Base-by-base conservation (phyloP, 2,113 vertebrate genomes). In the Pelusios castaneus region DNA sequence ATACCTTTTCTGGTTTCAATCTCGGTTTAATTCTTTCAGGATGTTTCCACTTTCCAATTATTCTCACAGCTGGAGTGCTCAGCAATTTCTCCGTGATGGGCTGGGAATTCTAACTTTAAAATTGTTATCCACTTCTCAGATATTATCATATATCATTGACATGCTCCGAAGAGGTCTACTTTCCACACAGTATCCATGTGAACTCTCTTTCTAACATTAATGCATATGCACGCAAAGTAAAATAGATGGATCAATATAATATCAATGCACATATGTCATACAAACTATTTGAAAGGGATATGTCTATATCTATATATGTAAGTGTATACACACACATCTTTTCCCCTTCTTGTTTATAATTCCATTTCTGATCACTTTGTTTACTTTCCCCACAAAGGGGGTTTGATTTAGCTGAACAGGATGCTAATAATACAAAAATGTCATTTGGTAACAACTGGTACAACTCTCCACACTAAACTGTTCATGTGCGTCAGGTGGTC, bases 41-140 rank as follows among this genome's bases (percentile, higher is more conserved):
- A 14, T 94, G 90, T 83, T 85, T 83, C 55, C 83, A 90, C 92
- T 96, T 93, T 34, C 24, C 54, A 93, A 25, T 95, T 95, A 93
- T 90, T 75, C 70, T 89, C 88, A 21, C 86, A 49, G 91, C 88
- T 82, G 92, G 90, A 82, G 76, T 70, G 70, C 81, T 77, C 45
- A 6, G 78, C 84, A 38, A 4, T 76, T 82, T 60, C 84, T 12
- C 4, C 31, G 79, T 45, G 60, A 58, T 38, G 83, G 80, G 27
- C 78, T 22, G 89, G 76, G 43, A 34, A 82, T 73, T 43, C 4
- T 82, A 84, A 80, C 17, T 88, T 51, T 82, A 16, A 49, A 55
- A 1, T 3, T 79, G 54, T 60, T 80, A 2, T n/a, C 27, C 38
- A 34, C 49, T 79, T 80, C 49, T 78, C 19, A 45, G 52, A 88